Evolutionary conservation across 1,140 invertebrate genomes (phyloP).

Genomic region (Atta colombica): DNA sequence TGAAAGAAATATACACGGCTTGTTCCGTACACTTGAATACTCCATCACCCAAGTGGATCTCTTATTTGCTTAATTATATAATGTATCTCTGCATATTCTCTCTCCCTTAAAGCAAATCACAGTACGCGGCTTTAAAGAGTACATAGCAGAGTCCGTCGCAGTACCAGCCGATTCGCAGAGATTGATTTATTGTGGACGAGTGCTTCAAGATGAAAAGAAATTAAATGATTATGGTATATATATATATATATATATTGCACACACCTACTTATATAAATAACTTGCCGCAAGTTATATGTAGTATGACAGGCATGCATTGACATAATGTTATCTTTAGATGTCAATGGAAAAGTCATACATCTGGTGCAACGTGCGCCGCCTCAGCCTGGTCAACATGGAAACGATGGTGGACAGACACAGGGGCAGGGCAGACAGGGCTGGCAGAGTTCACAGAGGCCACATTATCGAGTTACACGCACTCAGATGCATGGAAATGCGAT

Average conservation of each 20-base stretch:
- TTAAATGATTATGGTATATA: slow-evolving; percentile 94
- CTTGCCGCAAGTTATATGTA: no score
- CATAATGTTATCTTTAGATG: slow-evolving; percentile 88
- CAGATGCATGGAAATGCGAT: slow-evolving; percentile 87
- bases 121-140: slow-evolving; percentile 94
- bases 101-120: slow-evolving; percentile 89
- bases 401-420: slow-evolving; percentile 77
- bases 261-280: not conserved
- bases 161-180: slow-evolving; percentile 94
- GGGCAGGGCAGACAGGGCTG: slow-evolving; percentile 66
- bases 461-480: slow-evolving; percentile 79
- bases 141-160: slow-evolving; percentile 92
- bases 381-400: slow-evolving; percentile 80
- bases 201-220: slow-evolving; percentile 96
- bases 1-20: not conserved
- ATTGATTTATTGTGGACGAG: slow-evolving; percentile 96
- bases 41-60: not conserved
- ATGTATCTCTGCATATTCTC: slow-evolving; percentile 36
- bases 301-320: not conserved
- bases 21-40: not conserved
- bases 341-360: slow-evolving; percentile 97
- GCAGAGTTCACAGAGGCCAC: slow-evolving; percentile 68
- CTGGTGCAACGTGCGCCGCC: slow-evolving; percentile 95
- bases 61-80: slow-evolving; percentile 1
- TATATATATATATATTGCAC: slow-evolving; percentile 13